These are phyloP conservation scores for Labeo catla DNA, from an alignment of 2,113 vertebrate species.

Conservation along the genomic window DNA sequence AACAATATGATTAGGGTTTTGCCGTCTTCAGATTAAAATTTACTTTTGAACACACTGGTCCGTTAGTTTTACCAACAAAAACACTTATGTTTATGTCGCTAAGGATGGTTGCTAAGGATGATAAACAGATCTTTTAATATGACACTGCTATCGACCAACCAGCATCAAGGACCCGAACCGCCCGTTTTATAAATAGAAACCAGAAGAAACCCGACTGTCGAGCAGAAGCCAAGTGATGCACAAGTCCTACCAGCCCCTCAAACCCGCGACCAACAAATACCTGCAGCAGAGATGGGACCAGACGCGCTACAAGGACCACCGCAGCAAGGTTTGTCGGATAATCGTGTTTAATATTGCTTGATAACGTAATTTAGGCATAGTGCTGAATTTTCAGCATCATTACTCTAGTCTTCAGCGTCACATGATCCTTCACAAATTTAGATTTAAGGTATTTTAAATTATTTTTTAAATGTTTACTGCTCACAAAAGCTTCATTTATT, in stretches of 20 bases:
- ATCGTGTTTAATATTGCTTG: not conserved
- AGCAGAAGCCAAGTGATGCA: conserved; percentile 67
- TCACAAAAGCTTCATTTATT: too few species aligned
- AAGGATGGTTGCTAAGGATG: not conserved
- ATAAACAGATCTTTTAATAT: not conserved
- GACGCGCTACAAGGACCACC: conserved; percentile 67
- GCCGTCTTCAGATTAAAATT: too few species aligned
- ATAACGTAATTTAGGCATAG: not conserved
- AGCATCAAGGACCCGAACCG: not conserved
- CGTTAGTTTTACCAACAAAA: not conserved
- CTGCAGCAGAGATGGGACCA: conserved; percentile 80
- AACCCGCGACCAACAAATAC: conserved; percentile 73
- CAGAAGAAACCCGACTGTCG: not conserved
- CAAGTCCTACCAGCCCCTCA: conserved; percentile 73
- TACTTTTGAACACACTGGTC: not conserved
- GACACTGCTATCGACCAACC: not conserved
- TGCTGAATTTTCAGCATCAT: not conserved
- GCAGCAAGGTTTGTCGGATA: conserved; percentile 62
- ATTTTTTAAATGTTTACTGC: too few species aligned
- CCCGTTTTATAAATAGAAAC: not conserved
- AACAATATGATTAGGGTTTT: too few species aligned
- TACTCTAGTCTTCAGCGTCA: not conserved
- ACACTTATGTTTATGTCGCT: not conserved
- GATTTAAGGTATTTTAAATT: too few species aligned
- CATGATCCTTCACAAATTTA: too few species aligned